These are phyloP conservation scores for Oostethus manadensis DNA, from an alignment of 2,113 vertebrate species.

Conservation along the genomic window DNA sequence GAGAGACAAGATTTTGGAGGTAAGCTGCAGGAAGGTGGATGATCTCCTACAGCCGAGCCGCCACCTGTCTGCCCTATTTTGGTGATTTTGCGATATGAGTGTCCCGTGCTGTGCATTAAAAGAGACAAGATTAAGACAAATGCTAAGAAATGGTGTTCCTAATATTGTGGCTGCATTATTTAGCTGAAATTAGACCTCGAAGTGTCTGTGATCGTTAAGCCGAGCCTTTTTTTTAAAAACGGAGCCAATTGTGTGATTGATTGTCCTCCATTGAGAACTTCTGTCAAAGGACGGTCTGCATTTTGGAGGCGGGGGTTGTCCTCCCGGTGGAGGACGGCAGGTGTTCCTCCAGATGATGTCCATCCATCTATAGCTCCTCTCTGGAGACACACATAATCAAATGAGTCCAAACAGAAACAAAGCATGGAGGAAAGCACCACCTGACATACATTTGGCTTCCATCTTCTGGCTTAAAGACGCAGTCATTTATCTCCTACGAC, in stretches of 20 bases:
- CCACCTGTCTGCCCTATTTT: too few species aligned
- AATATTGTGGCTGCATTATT: neutral
- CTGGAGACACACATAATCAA: conserved; percentile 19
- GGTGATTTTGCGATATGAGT: too few species aligned
- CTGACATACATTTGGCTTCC: neutral
- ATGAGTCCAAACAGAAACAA: conserved; percentile 3
- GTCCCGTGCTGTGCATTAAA: too few species aligned
- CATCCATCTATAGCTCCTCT: conserved; percentile 77
- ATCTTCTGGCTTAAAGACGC: neutral
- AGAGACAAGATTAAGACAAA: too few species aligned
- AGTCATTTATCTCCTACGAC: conserved; percentile 1
- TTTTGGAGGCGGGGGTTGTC: neutral
- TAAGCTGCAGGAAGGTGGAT: too few species aligned
- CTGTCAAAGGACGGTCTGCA: neutral
- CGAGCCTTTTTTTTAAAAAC: neutral
- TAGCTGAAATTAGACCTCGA: neutral
- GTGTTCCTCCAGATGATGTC: conserved; percentile 85
- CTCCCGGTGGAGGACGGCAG: conserved; percentile 79
- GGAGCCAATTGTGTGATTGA: neutral
- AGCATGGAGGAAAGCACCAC: neutral
- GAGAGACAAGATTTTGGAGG: too few species aligned
- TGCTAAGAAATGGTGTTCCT: too few species aligned
- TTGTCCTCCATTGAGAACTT: neutral
- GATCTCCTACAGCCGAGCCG: too few species aligned
- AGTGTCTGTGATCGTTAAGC: too few species aligned